Evolutionary conservation across 2,888 invertebrate genomes (phyloP), one percentile per base, ranked within the genome.

Genomic region (Caradrina clavipalpis): DNA sequence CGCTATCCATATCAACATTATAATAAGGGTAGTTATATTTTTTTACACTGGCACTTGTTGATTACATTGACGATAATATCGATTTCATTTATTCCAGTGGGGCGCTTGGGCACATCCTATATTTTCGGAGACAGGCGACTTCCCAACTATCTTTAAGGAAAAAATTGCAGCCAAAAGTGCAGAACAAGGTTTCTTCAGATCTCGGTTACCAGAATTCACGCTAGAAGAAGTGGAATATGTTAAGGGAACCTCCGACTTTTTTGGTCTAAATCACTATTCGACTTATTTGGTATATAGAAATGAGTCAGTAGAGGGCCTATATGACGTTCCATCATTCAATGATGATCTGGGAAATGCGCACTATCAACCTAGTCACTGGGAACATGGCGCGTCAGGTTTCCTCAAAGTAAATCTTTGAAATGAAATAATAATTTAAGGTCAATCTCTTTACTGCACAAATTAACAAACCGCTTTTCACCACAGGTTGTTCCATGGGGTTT

Each of bases 261-360:
- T 98, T 73, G 98, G 97, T 13, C 88, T 98, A 8, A 98, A 98
- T 83, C 96, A 97, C 75, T 98, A 98, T 88, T 96, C 97, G 0
- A 92, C 96, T 8, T 87, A 86, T 69, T 82, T 96, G 56, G 92
- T 91, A 1, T 95, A 94, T 11, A 87, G 85, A 81, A 91, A 92
- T 62, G 87, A 86, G 59, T 86, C 88, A 42, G 80, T 74, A 0
- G 11, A 42, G 0, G 83, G 83, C 13, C 73, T 68, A 50, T 82
- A 83, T 26, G 69, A 63, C 6, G 19, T 62, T 6, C 90, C 91
- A 0, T 91, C 90, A 2, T 84, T 75, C 50, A 67, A 78, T 11
- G 90, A 89, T 60, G 90, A 91, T 58, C 31, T 88, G 0, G 88
- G 69, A 19, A 79, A 74, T 11, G 15, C 83, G 70, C 68, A 35